A percentile compares a stretch with the other conserved stretches of the same genome.
Conservation (phyloP, 2,113 vertebrate genomes). For the Athene cunicularia region DNA sequence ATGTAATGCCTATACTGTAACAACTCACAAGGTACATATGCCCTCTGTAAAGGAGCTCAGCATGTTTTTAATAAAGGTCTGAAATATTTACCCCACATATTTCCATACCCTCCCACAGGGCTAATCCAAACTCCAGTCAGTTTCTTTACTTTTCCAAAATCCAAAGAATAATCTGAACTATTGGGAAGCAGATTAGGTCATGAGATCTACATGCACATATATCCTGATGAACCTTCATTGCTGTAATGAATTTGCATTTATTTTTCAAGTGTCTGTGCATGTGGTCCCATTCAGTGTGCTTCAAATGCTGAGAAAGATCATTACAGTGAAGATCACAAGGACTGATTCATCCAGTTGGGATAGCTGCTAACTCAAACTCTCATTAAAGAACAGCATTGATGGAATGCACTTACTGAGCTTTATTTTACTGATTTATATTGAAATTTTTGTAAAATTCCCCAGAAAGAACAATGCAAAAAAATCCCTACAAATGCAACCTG, state of each 20-base stretch:
- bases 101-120: not conserved
- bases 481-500: not conserved
- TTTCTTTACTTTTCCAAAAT: not conserved
- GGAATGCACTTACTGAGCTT: not conserved
- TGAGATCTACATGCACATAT: not conserved
- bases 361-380: not conserved
- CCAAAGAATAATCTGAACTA: not conserved
- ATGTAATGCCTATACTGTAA: not conserved
- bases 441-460: no score
- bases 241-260: not conserved
- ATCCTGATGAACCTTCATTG: not conserved
- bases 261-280: not conserved
- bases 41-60: not conserved
- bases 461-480: no score
- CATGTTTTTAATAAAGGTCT: not conserved
- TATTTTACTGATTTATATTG: not conserved
- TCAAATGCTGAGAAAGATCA: not conserved
- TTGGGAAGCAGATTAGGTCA: not conserved
- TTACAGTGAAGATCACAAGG: not conserved
- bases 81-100: not conserved
- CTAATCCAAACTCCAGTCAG: not conserved
- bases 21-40: not conserved
- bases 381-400: not conserved
- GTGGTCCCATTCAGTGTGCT: not conserved
- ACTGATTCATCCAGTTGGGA: not conserved